Evolutionary conservation across 1,140 invertebrate genomes (phyloP), one percentile per base, ranked within the genome.

Genomic region (Trachymyrmex cornetzi): DNA sequence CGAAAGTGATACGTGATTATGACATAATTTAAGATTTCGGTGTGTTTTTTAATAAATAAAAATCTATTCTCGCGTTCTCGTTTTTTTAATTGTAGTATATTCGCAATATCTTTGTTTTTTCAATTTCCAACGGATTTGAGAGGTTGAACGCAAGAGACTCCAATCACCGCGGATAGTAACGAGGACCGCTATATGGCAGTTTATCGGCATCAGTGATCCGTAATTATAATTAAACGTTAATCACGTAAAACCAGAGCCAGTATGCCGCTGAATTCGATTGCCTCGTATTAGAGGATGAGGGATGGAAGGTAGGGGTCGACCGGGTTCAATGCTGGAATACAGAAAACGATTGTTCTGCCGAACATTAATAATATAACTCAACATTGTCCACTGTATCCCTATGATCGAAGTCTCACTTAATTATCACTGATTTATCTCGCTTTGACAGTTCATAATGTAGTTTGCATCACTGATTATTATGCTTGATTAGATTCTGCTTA

Each of bases 181-280:
- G 87, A 77, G 75, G 12, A 14, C 30, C 63, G 74, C 57, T 77
- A 55, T 71, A 77, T 34, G 75, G 66, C 87, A 82, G 87, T 89
- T 89, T 89, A 89, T 89, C 88, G 77, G 77, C 84, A 72, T 89
- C 87, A 75, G 85, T 89, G 87, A 87, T 72, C 69, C 71, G 84
- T 89, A 89, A 89, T 89, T 89, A 89, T 89, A 89, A 89, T 89
- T 89, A 86, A 89, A 89, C 88, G 87, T 89, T 89, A 89, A 89
- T 89, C 87, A 89, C 77, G 57, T 75, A 69, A 74, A 77, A 87
- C 22, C 84, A 57, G 87, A 85, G 74, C 66, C 44, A 77, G 74
- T 55, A 85, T 48, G 88, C 57, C 44, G 69, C 24, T 66, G 77
- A 79, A 89, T 66, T 71, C 88, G 88, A 89, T 89, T 75, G 69